These are phyloP conservation scores for Sceloporus tristichus DNA, from an alignment of 2,113 vertebrate genomes.

Conservation along the genomic window DNA sequence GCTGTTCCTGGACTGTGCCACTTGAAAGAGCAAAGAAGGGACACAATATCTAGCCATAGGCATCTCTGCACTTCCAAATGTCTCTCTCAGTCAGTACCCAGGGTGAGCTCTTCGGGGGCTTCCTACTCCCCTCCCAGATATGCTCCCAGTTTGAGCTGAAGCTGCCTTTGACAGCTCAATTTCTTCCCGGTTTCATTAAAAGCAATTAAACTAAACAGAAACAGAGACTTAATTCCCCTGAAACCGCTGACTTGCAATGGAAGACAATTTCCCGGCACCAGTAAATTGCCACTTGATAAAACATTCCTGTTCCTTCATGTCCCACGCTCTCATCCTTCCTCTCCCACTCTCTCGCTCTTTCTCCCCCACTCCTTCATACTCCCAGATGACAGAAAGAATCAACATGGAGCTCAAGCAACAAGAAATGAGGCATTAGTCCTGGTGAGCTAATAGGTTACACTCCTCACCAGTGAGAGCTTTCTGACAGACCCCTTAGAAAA, in stretches of 20 bases:
- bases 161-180: not conserved
- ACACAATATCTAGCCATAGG: no score
- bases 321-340: slow-evolving; percentile 43
- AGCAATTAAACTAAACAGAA: slow-evolving; percentile 53
- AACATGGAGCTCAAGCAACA: slow-evolving; percentile 28
- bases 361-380: slow-evolving; percentile 30
- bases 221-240: slow-evolving; percentile 47
- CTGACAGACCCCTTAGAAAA: slow-evolving; percentile 15
- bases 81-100: not conserved
- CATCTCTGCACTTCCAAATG: not conserved
- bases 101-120: not conserved
- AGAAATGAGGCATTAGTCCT: slow-evolving; percentile 41
- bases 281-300: slow-evolving; percentile 61
- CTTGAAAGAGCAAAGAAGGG: no score
- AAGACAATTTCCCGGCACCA: slow-evolving; percentile 61
- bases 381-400: slow-evolving; percentile 33
- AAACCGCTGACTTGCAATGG: slow-evolving; percentile 52
- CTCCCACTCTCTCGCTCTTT: slow-evolving; percentile 24
- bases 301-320: slow-evolving; percentile 68
- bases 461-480: not conserved
- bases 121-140: not conserved
- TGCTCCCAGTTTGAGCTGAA: not conserved
- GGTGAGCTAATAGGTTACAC: slow-evolving; percentile 33
- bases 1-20: no score
- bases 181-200: slow-evolving; percentile 46